Conservation (phyloP, 2,888 invertebrate species). For the Dasypolia templi region DNA sequence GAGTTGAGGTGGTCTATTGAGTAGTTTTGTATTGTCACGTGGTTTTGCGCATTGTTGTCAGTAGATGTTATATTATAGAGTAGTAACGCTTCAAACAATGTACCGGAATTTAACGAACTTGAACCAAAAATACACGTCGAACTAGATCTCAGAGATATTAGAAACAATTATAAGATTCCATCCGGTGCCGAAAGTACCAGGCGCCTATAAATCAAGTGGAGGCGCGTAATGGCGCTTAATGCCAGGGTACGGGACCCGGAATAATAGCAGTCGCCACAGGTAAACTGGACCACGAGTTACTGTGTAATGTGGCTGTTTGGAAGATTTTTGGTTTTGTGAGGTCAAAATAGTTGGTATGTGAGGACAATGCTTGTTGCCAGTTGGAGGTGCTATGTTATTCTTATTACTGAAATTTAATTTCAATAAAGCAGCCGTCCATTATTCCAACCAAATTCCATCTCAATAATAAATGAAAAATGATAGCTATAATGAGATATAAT, state of each 20-base stretch:
- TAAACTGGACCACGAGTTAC: conserved; percentile 61
- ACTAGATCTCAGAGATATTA: conserved; percentile 43
- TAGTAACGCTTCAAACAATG: too few relatives aligned
- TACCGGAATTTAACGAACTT: background rate
- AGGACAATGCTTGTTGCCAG: background rate
- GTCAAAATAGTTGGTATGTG: background rate
- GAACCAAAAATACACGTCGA: conserved; percentile 22
- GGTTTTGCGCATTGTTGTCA: too few relatives aligned
- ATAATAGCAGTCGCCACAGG: conserved; percentile 57
- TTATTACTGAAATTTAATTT: background rate
- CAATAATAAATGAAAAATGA: conserved; percentile 1
- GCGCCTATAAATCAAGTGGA: conserved; percentile 76
- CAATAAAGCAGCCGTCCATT: background rate
- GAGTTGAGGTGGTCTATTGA: too few relatives aligned
- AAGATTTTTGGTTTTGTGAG: background rate
- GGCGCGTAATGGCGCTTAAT: conserved; percentile 78
- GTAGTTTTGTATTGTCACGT: too few relatives aligned
- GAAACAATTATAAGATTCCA: conserved; percentile 62
- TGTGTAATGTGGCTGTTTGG: background rate
- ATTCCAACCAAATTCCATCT: background rate
- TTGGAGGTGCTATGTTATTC: background rate
- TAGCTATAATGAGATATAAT: too few relatives aligned
- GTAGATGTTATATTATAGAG: too few relatives aligned
- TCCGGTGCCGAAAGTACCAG: conserved; percentile 67
- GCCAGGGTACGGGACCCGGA: conserved; percentile 69